These are phyloP conservation scores for Tenthredo notha DNA, from an alignment of 2,888 invertebrate genomes.

Conservation along the genomic window DNA sequence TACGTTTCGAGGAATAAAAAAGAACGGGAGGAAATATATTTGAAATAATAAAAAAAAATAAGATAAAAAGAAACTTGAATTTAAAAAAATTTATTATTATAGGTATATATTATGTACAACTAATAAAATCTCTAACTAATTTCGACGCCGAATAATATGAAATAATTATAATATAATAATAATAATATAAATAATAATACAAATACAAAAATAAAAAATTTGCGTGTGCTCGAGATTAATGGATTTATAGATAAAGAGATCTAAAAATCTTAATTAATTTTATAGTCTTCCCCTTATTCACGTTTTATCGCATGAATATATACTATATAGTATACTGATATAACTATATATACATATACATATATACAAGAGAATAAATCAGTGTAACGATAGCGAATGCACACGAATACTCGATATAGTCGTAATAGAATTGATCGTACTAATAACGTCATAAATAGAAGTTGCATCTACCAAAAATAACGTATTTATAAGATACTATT, in stretches of 20 bases:
- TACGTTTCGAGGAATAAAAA: background rate
- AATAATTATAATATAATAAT: background rate
- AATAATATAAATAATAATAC: background rate
- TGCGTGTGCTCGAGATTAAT: conserved; percentile 29
- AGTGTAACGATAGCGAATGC: conserved; percentile 25
- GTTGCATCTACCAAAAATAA: conserved; percentile 74
- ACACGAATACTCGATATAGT: conserved; percentile 46
- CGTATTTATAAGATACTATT: conserved; percentile 47
- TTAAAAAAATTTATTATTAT: background rate
- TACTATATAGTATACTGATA: background rate
- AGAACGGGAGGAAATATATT: background rate
- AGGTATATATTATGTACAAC: background rate
- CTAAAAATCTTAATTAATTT: conserved; percentile 28
- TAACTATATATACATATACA: background rate
- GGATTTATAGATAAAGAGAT: conserved; percentile 20
- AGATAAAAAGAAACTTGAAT: background rate
- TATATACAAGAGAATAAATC: background rate
- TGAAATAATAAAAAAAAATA: background rate
- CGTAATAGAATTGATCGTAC: conserved; percentile 56
- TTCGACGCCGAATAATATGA: conserved; percentile 17
- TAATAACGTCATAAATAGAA: conserved; percentile 44
- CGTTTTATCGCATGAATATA: conserved; percentile 12
- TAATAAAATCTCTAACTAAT: background rate
- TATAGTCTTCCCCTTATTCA: conserved; percentile 30
- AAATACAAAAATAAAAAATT: background rate